Percentiles rank a stretch among this genome's conserved stretches.
Evolutionary conservation across 2,797 vertebrate species (phyloP).

Genomic region (Myotis myotis): DNA sequence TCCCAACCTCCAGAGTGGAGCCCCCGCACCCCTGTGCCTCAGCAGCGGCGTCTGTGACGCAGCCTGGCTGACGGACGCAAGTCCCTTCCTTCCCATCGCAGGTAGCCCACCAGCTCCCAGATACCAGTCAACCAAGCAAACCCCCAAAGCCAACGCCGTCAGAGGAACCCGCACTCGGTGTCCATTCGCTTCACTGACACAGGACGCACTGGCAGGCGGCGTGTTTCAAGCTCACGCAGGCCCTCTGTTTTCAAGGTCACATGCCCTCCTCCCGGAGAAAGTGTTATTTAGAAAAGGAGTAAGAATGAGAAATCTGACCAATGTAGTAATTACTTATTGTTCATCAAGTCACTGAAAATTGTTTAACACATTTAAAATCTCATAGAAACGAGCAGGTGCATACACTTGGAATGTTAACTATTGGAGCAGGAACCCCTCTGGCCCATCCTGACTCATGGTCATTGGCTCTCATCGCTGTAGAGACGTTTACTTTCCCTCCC

Average conservation of each 20-base stretch:
- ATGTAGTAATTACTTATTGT: neutral
- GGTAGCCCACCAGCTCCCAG: too few relatives aligned
- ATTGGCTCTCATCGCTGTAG: neutral
- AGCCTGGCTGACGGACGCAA: neutral
- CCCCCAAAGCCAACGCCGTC: neutral
- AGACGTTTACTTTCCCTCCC: neutral
- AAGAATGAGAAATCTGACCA: neutral
- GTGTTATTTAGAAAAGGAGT: neutral
- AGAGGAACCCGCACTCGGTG: too few relatives aligned
- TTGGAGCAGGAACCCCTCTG: neutral
- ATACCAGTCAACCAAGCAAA: neutral
- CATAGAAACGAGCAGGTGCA: neutral
- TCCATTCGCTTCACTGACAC: too few relatives aligned
- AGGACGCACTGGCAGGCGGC: too few relatives aligned
- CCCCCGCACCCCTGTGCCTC: neutral
- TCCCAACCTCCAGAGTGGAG: neutral
- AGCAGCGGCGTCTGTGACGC: neutral
- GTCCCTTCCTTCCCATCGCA: neutral
- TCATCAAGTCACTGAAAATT: neutral
- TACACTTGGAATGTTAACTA: neutral
- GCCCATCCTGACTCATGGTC: neutral
- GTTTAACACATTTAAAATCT: neutral
- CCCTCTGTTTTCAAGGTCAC: neutral
- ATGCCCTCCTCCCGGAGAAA: neutral
- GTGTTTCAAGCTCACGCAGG: neutral